A percentile compares a stretch with the other conserved stretches of the same genome.
phyloP scores from a whole-genome alignment of 2,113 vertebrate genomes.

The Zosterops borbonicus region DNA sequence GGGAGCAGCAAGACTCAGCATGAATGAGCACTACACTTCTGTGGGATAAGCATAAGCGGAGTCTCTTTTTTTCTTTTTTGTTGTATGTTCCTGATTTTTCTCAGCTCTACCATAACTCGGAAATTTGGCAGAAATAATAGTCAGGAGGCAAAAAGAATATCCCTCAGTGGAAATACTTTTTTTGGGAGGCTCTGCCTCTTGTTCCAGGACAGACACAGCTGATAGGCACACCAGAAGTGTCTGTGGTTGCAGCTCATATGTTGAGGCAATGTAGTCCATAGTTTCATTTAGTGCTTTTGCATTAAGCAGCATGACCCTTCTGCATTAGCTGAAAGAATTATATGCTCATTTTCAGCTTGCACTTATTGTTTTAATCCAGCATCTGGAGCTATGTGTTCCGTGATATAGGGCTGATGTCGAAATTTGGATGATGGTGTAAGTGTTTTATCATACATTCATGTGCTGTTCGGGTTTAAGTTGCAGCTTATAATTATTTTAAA shows the following conservation, averaged over 20 bases:
- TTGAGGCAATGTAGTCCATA: neutral
- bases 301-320: neutral
- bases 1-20: neutral
- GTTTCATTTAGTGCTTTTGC: conserved; percentile 3
- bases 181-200: neutral
- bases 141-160: neutral
- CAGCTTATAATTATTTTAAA: conserved; percentile 65
- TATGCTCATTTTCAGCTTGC: conserved; percentile 28
- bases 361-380: conserved; percentile 49
- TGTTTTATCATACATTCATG: conserved; percentile 23
- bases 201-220: neutral
- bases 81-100: neutral
- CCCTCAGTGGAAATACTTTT: neutral
- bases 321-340: conserved; percentile 42
- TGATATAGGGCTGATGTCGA: neutral
- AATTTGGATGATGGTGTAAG: conserved; percentile 4
- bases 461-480: neutral
- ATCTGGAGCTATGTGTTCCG: conserved; percentile 53
- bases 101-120: neutral
- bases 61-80: neutral
- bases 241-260: neutral
- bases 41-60: neutral
- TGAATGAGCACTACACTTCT: neutral
- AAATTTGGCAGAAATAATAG: neutral
- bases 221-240: neutral